Percentiles rank a stretch among this genome's conserved stretches.
phyloP scores from a whole-genome alignment of 23 tunicate species.

The Trididemnum clinides region DNA sequence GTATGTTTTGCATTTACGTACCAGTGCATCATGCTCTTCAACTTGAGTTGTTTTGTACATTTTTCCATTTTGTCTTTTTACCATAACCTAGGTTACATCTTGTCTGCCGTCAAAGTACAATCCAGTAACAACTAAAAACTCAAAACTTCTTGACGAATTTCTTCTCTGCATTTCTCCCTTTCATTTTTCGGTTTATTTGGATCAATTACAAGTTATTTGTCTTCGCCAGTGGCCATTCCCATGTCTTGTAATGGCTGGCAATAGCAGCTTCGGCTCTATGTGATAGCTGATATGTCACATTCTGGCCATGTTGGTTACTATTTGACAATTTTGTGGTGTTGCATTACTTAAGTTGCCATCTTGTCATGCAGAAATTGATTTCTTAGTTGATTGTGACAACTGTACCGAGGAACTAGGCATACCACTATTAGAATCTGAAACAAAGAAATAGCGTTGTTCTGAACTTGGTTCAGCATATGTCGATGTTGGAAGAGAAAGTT shows the following conservation, averaged over 20 bases:
- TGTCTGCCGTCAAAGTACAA: constrained; percentile 21
- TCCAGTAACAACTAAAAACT: constrained; percentile 1
- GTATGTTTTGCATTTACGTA: constrained; percentile 22
- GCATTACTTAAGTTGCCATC: not conserved
- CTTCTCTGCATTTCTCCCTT: constrained; percentile 18
- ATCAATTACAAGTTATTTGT: not conserved
- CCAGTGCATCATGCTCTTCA: constrained; percentile 23
- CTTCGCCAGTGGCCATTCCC: constrained; percentile 7
- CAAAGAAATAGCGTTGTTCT: not conserved
- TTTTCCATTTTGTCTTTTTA: constrained; percentile 34
- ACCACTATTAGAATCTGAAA: not conserved
- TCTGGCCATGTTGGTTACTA: constrained; percentile 29
- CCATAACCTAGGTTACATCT: constrained; percentile 8
- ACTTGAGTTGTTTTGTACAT: not conserved
- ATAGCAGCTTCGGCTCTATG: constrained; percentile 45
- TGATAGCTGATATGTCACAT: constrained; percentile 32
- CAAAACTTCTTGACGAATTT: not conserved
- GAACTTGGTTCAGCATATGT: not conserved
- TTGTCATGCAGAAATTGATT: not conserved
- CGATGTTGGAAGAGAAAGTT: not conserved
- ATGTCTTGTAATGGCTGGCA: constrained; percentile 42
- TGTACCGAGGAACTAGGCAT: not conserved
- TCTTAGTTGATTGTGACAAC: not conserved
- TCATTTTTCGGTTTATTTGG: not conserved
- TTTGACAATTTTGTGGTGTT: constrained; percentile 13